These are phyloP conservation scores for Scyliorhinus canicula DNA, from an alignment of 2,797 vertebrate genomes.

Conservation along the genomic window DNA sequence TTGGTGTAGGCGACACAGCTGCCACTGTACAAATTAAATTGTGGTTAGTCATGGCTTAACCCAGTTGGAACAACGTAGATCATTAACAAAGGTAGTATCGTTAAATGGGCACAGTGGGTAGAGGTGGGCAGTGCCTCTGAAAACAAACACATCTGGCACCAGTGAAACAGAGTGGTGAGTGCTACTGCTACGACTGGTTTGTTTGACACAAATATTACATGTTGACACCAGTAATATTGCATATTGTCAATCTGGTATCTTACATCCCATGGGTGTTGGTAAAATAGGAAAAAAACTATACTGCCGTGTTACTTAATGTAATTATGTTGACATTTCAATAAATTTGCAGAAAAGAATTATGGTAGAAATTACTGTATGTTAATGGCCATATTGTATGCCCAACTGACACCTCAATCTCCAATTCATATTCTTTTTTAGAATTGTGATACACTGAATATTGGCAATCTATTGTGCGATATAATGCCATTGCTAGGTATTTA, in stretches of 20 bases:
- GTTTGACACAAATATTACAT: slow-evolving; percentile 34
- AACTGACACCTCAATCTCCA: slow-evolving; percentile 28
- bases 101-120: slow-evolving; percentile 34
- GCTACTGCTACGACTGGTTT: slow-evolving; percentile 30
- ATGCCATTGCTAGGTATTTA: slow-evolving; percentile 10
- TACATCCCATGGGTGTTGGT: slow-evolving; percentile 16
- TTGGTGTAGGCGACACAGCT: slow-evolving; percentile 23
- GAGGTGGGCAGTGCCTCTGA: slow-evolving; percentile 7
- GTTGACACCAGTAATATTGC: slow-evolving; percentile 28
- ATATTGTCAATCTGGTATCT: slow-evolving; percentile 29
- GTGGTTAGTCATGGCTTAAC: slow-evolving; percentile 32
- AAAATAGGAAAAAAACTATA: background rate
- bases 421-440: slow-evolving; percentile 17
- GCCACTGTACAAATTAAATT: slow-evolving; percentile 18
- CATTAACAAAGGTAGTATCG: slow-evolving; percentile 15
- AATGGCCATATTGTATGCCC: background rate
- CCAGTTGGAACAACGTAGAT: slow-evolving; percentile 19
- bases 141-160: slow-evolving; percentile 36
- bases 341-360: background rate
- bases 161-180: background rate
- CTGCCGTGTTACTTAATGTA: slow-evolving; percentile 18
- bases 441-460: slow-evolving; percentile 26
- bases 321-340: slow-evolving; percentile 24
- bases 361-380: slow-evolving; percentile 1
- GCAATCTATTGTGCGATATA: background rate